Base-by-base conservation (phyloP, 2,797 vertebrate species). In the Adrianichthys oophorus region DNA sequence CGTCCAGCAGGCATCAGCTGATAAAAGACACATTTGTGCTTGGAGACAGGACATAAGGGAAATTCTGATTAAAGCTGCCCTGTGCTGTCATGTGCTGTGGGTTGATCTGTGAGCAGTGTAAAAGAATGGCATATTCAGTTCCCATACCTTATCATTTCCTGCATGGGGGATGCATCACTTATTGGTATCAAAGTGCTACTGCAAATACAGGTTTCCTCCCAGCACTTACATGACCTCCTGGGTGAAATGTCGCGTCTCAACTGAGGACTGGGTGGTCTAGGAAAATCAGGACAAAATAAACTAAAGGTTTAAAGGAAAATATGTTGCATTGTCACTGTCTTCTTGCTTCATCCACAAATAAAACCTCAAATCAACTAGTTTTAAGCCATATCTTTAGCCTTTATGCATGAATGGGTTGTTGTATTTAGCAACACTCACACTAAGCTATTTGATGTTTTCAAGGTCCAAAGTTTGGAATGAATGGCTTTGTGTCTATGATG, bases 1-100 rank as follows among this genome's bases (percentile, higher is more conserved):
- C 58, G 69, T 65, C 71, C 70, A 70, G 59, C 69, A 70, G 66
- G 65, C 73, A 48, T 52, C 29, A 44, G 56, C 45, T 48, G 56
- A 65, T 69, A 65, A 69, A 65, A 75, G 44, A 72, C 47, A 69
- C 32, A 59, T 58, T 67, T 65, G 37, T 63, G 47, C 45, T 46
- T 40, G 56, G 54, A 72, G 69, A 71, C 16, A 54, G 50, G 23
- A 24, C 29, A 47, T 47, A 67, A 67, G 69, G 23, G 24, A 71
- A 32, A 52, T 17, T 72, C 57, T 65, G 32, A 70, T 26, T 56
- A 52, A 54, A 64, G 45, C 46, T 55, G n/a, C 16, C 15, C 41
- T 49, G 46, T 44, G 15, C 15, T 64, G 10, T 37, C n/a, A 54
- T 65, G 29, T 41, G 15, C 32, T 59, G 50, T 53, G 60, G 59